These are phyloP conservation scores for Menura novaehollandiae DNA, from an alignment of 2,113 vertebrate genomes.

Conservation along the genomic window DNA sequence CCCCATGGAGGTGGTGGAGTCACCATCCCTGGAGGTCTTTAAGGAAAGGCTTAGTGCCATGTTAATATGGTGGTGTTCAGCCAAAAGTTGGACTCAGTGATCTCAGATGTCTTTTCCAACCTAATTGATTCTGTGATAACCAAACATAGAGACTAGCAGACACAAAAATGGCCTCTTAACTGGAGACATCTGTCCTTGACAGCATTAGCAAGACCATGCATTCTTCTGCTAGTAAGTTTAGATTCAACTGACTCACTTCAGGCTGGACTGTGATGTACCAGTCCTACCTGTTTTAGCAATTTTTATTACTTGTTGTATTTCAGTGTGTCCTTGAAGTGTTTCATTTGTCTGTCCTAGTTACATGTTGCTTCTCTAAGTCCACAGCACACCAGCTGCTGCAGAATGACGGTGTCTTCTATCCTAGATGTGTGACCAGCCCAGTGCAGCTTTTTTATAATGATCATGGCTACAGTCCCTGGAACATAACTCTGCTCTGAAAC, in stretches of 20 bases:
- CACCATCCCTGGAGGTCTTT: neutral
- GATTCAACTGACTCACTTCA: neutral
- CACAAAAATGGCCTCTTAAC: neutral
- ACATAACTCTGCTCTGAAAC: slow-evolving; percentile 16
- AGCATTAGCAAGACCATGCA: neutral
- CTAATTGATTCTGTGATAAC: neutral
- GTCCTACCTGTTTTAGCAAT: neutral
- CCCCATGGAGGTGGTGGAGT: neutral
- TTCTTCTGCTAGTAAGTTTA: neutral
- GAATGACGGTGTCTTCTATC: neutral
- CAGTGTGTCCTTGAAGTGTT: neutral
- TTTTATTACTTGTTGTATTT: neutral
- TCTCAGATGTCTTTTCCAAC: neutral
- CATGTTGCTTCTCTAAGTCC: neutral
- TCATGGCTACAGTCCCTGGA: slow-evolving; percentile 54
- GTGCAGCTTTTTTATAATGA: slow-evolving; percentile 22
- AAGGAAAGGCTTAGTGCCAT: neutral
- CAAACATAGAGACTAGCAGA: neutral
- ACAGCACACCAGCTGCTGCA: neutral
- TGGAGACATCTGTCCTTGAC: neutral
- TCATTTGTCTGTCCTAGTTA: neutral
- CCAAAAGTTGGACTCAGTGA: neutral
- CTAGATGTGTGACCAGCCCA: neutral
- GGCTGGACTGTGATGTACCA: too few species aligned
- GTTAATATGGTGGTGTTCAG: neutral